Evolutionary conservation across 2,797 vertebrate species (phyloP), one percentile per base, ranked within the genome.

Genomic region (Cyclopterus lumpus): DNA sequence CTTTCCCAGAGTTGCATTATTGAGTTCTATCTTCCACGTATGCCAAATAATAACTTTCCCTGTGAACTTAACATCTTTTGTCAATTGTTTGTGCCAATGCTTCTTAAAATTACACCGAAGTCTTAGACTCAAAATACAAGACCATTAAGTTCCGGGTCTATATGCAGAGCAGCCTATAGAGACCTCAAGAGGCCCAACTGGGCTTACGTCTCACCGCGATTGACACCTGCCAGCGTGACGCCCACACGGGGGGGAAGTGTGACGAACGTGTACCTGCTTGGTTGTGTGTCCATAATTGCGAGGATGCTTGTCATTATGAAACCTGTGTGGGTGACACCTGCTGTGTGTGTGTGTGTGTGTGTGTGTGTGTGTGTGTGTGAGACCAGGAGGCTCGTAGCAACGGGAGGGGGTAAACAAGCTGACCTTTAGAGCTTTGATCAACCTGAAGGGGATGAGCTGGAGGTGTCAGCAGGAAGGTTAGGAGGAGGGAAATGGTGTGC

Each of bases 351-450:
- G 54, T 65, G 79, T 79, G 46, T 78, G 46, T 73, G 36, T 70
- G 54, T 79, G 77, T 81, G 81, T 48, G 46, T 49, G 46, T 48
- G 46, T 48, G 46, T 48, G 46, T 84, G 71, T 63, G 79, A 79
- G 82, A 76, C 88, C 63, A 63, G 73, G 74, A 79, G 88, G 76
- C 73, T 68, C 80, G 82, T 85, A 68, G 65, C 85, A 61, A 83
- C 71, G 72, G 81, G 46, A 76, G 79, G 85, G 88, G 83, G 87
- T 87, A 88, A 88, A 86, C 76, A 79, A 83, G 73, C 54, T 87
- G 83, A 89, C 89, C 89, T 91, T 93, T 92, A 48, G 54, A 66
- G 81, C 82, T 87, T 76, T 91, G 81, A 88, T 89, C 82, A 80
- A 75, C 77, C 80, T 24, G 46, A 30, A 64, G 15, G 32, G n/a